These are phyloP conservation scores for Tympanoctomys barrerae DNA, from an alignment of 2,797 vertebrate genomes.

Conservation along the genomic window DNA sequence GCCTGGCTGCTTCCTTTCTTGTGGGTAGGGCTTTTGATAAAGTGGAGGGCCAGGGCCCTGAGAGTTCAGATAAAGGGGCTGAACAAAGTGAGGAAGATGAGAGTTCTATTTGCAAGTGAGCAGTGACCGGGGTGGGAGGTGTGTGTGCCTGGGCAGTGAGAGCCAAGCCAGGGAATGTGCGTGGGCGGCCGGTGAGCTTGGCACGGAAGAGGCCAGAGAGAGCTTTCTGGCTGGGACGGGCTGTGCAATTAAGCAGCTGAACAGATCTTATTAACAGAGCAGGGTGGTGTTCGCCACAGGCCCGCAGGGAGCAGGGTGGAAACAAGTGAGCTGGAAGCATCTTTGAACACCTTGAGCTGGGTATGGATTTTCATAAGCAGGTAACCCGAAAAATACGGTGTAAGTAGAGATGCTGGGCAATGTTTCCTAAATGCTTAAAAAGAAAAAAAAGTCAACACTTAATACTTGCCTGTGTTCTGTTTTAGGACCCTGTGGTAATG, in stretches of 20 bases:
- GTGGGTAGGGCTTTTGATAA: rapidly evolving
- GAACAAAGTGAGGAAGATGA: constrained; percentile 12
- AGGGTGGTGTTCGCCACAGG: neutral
- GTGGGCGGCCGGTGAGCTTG: constrained; percentile 78
- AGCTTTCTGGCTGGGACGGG: constrained; percentile 69
- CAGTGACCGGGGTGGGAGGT: constrained; percentile 63
- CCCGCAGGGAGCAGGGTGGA: neutral
- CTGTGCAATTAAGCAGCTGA: constrained; percentile 67
- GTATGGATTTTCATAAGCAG: neutral
- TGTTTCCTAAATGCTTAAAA: neutral
- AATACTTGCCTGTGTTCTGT: neutral
- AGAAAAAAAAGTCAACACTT: neutral
- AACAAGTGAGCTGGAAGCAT: rapidly evolving
- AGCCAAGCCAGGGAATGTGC: constrained; percentile 78
- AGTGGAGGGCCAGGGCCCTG: neutral
- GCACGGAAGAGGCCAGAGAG: constrained; percentile 78
- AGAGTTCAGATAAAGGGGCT: neutral
- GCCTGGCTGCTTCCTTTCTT: neutral
- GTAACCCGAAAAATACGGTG: neutral
- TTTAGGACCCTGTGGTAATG: neutral
- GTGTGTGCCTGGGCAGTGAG: constrained; percentile 68
- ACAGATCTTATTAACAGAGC: neutral
- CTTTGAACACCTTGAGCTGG: neutral
- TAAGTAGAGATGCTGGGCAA: neutral
- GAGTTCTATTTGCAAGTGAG: neutral